Evolutionary conservation across 2,797 vertebrate genomes (phyloP).

Genomic region (Clarias laeviceps): DNA sequence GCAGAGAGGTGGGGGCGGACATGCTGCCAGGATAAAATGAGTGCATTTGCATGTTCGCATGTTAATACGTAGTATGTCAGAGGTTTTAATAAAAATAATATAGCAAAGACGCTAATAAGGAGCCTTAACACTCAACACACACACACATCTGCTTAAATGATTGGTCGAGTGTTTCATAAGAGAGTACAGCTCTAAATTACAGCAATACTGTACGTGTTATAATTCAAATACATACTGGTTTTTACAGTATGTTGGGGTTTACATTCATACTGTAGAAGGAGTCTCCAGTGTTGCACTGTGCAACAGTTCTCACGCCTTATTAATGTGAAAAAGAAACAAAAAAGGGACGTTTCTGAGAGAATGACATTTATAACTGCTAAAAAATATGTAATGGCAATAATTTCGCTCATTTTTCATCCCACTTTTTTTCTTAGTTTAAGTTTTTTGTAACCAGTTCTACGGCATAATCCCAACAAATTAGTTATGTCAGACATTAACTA

Average conservation of each 20-base stretch:
- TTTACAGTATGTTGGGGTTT: too few species aligned
- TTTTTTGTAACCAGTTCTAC: too few species aligned
- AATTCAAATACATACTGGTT: too few species aligned
- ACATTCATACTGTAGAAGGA: neutral
- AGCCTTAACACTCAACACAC: neutral
- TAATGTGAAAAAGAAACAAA: neutral
- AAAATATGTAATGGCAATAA: too few species aligned
- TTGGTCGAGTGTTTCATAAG: constrained; percentile 4
- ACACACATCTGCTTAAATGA: neutral
- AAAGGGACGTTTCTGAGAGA: neutral
- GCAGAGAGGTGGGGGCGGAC: constrained; percentile 70
- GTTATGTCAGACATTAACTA: too few species aligned
- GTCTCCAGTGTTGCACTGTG: neutral
- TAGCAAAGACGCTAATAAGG: neutral
- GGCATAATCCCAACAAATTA: too few species aligned
- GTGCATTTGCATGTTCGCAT: constrained; percentile 78
- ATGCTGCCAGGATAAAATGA: constrained; percentile 67
- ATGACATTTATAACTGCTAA: neutral
- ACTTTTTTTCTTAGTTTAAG: too few species aligned
- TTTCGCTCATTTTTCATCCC: too few species aligned
- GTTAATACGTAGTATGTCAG: constrained; percentile 68
- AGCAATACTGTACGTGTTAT: neutral
- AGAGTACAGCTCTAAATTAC: neutral
- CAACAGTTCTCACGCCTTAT: neutral
- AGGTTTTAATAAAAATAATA: constrained; percentile 32